Percentiles rank a stretch among this genome's conserved stretches.
Evolutionary conservation across 1,140 invertebrate species (phyloP).

Genomic region (Scylla paramamosain): DNA sequence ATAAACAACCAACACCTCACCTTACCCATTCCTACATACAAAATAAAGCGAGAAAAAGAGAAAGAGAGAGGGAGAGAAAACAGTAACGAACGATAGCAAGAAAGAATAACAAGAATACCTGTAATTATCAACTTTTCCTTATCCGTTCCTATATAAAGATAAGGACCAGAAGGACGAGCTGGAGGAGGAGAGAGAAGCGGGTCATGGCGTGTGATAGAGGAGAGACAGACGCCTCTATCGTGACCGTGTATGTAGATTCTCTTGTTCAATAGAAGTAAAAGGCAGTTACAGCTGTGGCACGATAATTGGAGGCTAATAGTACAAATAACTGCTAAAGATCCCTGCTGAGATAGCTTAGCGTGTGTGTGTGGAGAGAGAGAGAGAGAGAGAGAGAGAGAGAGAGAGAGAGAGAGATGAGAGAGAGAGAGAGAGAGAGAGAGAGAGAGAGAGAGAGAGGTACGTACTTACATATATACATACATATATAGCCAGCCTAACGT

Average conservation of each 20-base stretch:
- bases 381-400: background rate
- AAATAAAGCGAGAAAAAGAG: no score
- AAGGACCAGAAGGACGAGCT: no score
- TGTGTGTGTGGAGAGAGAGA: background rate
- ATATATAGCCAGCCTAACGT: no score
- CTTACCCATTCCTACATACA: no score
- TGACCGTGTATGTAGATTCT: conserved; percentile 34
- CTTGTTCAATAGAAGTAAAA: conserved; percentile 28
- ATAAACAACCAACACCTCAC: no score
- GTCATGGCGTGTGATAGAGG: background rate
- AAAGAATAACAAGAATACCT: no score
- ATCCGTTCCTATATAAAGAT: no score
- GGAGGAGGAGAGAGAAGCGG: background rate
- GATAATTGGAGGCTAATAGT: conserved; percentile 50
- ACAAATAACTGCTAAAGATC: conserved; percentile 65
- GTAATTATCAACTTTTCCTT: no score
- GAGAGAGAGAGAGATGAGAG: background rate
- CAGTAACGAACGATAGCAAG: no score
- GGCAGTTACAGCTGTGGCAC: background rate
- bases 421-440: background rate
- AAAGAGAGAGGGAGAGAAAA: no score
- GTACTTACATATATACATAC: no score
- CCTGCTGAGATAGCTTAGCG: conserved; percentile 32
- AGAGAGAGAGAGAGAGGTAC: background rate
- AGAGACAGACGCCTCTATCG: background rate